phyloP scores from a whole-genome alignment of 2,888 invertebrate species.

The Acrocyrtus sp. region DNA sequence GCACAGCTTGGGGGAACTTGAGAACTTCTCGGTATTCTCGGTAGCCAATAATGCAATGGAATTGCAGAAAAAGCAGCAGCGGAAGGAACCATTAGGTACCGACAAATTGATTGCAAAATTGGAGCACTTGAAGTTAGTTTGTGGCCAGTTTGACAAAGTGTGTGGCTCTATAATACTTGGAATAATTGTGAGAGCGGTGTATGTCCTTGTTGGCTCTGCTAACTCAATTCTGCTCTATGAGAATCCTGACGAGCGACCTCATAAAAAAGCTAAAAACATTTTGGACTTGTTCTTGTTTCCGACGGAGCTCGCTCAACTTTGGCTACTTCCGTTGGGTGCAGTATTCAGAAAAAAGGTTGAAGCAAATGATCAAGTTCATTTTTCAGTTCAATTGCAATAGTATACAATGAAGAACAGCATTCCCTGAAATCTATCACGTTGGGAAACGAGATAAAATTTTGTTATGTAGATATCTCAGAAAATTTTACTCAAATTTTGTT shows the following conservation, averaged over 20 bases:
- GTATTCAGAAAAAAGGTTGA: constrained; percentile 42
- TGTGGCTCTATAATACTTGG: constrained; percentile 51
- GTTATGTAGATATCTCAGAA: too few species aligned
- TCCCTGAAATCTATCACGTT: too few species aligned
- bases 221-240: constrained; percentile 49
- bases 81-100: neutral
- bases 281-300: constrained; percentile 45
- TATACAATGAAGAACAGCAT: too few species aligned
- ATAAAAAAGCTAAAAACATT: constrained; percentile 22
- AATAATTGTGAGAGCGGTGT: constrained; percentile 52
- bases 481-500: too few species aligned
- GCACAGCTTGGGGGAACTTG: constrained; percentile 9
- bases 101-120: constrained; percentile 46
- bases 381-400: too few species aligned
- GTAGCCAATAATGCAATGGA: constrained; percentile 6
- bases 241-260: neutral
- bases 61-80: neutral
- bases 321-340: constrained; percentile 49
- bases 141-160: constrained; percentile 50
- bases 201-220: constrained; percentile 49
- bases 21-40: constrained; percentile 9
- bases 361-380: neutral
- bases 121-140: constrained; percentile 52
- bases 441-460: too few species aligned
- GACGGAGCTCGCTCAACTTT: constrained; percentile 46